Conservation (phyloP, 2,113 vertebrate genomes). For the Oryzias curvinotus region DNA sequence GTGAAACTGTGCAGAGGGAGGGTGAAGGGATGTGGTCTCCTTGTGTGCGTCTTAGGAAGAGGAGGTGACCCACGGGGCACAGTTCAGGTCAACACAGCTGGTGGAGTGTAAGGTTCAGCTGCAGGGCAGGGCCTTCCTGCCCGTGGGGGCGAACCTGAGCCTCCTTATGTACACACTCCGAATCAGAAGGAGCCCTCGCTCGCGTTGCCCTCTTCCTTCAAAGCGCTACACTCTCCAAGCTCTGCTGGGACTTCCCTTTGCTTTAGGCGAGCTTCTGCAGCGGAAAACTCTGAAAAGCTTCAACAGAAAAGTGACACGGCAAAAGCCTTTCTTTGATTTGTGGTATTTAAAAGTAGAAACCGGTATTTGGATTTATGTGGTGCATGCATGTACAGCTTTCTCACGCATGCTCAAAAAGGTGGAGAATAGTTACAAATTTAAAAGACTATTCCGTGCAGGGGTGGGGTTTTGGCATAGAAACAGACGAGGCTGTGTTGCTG, state of each 20-base stretch:
- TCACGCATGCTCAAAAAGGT: neutral
- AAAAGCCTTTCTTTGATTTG: slow-evolving; percentile 11
- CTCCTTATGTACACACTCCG: slow-evolving; percentile 24
- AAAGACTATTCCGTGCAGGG: slow-evolving; percentile 39
- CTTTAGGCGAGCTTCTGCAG: slow-evolving; percentile 49
- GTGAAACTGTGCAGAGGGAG: slow-evolving; percentile 15
- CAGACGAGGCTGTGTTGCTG: slow-evolving; percentile 74
- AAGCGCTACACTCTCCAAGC: slow-evolving; percentile 40
- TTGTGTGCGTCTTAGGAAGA: slow-evolving; percentile 30
- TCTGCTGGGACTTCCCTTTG: slow-evolving; percentile 53
- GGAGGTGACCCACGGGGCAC: slow-evolving; percentile 40
- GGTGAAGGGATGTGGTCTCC: slow-evolving; percentile 22
- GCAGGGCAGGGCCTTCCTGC: slow-evolving; percentile 69
- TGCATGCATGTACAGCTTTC: too few relatives aligned
- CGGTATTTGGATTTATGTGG: too few relatives aligned
- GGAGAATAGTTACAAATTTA: slow-evolving; percentile 5
- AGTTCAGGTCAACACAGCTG: slow-evolving; percentile 77
- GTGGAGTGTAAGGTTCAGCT: slow-evolving; percentile 74
- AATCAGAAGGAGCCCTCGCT: slow-evolving; percentile 26
- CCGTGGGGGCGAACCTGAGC: slow-evolving; percentile 65
- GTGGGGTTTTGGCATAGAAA: slow-evolving; percentile 71
- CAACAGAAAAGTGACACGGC: slow-evolving; percentile 23
- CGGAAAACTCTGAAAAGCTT: slow-evolving; percentile 7
- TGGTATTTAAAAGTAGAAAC: slow-evolving; percentile 1
- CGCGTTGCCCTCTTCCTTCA: slow-evolving; percentile 41